Percentiles rank a stretch among this genome's conserved stretches.
Evolutionary conservation across 2,888 invertebrate genomes (phyloP).

Genomic region (Trachelus troglodyta): DNA sequence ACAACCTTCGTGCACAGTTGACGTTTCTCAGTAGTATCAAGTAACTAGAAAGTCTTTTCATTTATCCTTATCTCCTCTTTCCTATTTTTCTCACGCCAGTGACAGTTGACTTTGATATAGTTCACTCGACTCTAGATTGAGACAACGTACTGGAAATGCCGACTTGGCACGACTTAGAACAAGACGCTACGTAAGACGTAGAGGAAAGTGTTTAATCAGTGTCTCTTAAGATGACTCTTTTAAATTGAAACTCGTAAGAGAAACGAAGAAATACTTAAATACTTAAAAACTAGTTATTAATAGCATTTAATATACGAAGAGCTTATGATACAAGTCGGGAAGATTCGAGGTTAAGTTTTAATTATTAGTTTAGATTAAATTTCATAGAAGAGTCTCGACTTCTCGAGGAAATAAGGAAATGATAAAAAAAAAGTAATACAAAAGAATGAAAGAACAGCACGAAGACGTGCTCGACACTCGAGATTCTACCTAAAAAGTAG

Average conservation of each 20-base stretch:
- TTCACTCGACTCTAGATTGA: neutral
- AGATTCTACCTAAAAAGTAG: slow-evolving; percentile 1
- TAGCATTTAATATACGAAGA: neutral
- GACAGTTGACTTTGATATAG: neutral
- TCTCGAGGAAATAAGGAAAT: slow-evolving; percentile 15
- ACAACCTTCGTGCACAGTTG: slow-evolving; percentile 36
- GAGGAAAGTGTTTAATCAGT: slow-evolving; percentile 1
- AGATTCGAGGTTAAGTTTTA: slow-evolving; percentile 28
- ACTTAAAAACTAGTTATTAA: slow-evolving; percentile 5
- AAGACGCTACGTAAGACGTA: slow-evolving; percentile 5
- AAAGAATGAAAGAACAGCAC: neutral
- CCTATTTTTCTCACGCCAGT: neutral
- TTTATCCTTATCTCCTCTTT: neutral
- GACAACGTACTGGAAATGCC: neutral
- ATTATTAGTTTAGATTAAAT: slow-evolving; percentile 11
- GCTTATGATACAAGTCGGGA: slow-evolving; percentile 32
- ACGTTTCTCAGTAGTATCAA: slow-evolving; percentile 14
- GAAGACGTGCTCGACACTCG: neutral
- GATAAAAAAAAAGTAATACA: slow-evolving; percentile 11
- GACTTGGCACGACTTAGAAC: neutral
- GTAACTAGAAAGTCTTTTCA: neutral
- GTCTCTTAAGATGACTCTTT: neutral
- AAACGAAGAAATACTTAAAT: neutral
- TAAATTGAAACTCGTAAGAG: neutral
- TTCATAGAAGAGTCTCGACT: neutral